These are phyloP conservation scores for Leptinotarsa tumamoca DNA, from an alignment of 2,888 invertebrate genomes.

Conservation along the genomic window DNA sequence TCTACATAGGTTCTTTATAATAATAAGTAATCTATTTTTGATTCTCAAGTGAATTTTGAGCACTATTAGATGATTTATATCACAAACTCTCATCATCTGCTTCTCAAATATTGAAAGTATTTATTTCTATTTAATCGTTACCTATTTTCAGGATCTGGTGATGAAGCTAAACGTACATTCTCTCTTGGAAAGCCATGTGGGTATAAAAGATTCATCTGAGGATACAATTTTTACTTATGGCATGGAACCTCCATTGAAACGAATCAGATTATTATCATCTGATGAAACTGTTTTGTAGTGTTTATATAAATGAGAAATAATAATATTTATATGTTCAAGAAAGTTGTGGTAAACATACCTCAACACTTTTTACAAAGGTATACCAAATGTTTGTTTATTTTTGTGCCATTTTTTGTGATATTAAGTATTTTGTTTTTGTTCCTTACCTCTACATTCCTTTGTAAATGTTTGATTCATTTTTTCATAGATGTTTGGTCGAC, in stretches of 20 bases:
- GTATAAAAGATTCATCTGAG: constrained; percentile 10
- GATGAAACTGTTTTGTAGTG: constrained; percentile 28
- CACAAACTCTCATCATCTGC: background rate
- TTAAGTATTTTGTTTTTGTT: constrained; percentile 10
- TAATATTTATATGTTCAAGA: background rate
- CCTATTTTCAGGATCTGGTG: constrained; percentile 38
- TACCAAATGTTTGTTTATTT: constrained; percentile 6
- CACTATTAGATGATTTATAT: background rate
- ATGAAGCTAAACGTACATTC: constrained; percentile 39
- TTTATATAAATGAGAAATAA: background rate
- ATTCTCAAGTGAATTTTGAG: too few species aligned
- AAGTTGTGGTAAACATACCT: constrained; percentile 12
- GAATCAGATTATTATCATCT: constrained; percentile 35
- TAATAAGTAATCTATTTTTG: too few species aligned
- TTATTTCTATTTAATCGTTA: background rate
- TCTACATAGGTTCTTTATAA: too few species aligned
- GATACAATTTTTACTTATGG: constrained; percentile 25
- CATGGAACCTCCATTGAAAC: constrained; percentile 32
- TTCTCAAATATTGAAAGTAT: background rate
- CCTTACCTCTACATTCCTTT: background rate
- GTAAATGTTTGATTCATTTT: constrained; percentile 6
- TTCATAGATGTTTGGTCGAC: background rate
- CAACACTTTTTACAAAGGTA: constrained; percentile 2
- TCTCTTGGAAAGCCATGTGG: constrained; percentile 29
- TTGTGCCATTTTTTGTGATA: constrained; percentile 20